A percentile compares a stretch with the other conserved stretches of the same genome.
Evolutionary conservation across 2,888 invertebrate species (phyloP).

Genomic region (Folsomia candida): DNA sequence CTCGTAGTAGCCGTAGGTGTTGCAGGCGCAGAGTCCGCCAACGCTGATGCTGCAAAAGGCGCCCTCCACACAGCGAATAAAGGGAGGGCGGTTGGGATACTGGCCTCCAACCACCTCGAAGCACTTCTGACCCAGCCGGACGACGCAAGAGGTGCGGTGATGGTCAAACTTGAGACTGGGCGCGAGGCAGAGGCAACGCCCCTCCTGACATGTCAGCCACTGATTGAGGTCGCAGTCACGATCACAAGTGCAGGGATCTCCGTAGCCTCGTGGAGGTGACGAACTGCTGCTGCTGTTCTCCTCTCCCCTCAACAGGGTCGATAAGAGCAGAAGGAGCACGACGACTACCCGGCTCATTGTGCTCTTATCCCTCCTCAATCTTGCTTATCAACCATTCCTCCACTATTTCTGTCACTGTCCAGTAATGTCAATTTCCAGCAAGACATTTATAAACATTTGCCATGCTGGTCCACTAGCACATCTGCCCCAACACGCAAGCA

Average conservation of each 20-base stretch:
- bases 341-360: too few relatives aligned
- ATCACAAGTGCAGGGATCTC: constrained; percentile 36
- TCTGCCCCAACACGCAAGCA: too few relatives aligned
- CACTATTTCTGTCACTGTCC: too few relatives aligned
- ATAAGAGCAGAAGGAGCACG: too few relatives aligned
- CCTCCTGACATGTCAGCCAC: constrained; percentile 17
- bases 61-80: constrained; percentile 37
- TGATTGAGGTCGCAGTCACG: constrained; percentile 39
- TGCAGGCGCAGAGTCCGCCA: constrained; percentile 42
- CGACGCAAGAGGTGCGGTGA: constrained; percentile 32
- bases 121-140: constrained; percentile 41
- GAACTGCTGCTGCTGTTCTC: too few relatives aligned
- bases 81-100: constrained; percentile 37
- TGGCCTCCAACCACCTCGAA: constrained; percentile 38
- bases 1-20: constrained; percentile 38
- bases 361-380: too few relatives aligned
- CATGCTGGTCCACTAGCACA: too few relatives aligned
- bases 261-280: constrained; percentile 17
- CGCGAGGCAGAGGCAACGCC: constrained; percentile 4
- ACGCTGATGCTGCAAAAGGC: constrained; percentile 42
- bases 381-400: too few relatives aligned
- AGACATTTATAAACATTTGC: too few relatives aligned
- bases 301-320: background rate
- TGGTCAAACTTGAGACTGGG: constrained; percentile 8
- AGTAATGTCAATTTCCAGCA: too few relatives aligned